Percentiles rank a stretch among this genome's conserved stretches.
Conservation (phyloP, 2,888 invertebrate genomes). For the Callyntrura guangdongensis region DNA sequence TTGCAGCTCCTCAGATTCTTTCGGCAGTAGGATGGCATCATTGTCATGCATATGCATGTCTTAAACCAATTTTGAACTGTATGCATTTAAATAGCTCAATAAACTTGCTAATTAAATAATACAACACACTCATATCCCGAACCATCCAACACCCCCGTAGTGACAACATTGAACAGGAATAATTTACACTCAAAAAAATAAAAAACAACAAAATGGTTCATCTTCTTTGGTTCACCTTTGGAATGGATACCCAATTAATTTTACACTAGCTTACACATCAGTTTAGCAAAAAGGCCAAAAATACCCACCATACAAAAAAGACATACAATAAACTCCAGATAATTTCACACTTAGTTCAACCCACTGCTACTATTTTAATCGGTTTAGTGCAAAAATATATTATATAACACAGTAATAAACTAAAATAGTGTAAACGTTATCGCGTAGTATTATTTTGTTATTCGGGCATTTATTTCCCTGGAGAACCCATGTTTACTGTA, state of each 20-base stretch:
- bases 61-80: conserved; percentile 11
- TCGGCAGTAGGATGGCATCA: conserved; percentile 34
- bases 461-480: conserved; percentile 42
- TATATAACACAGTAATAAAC: not conserved
- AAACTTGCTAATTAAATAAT: conserved; percentile 59
- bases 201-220: not conserved
- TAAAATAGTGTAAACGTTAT: no score
- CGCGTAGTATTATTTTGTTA: not conserved
- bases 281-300: not conserved
- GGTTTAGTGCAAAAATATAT: no score
- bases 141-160: not conserved
- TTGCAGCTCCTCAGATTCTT: not conserved
- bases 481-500: conserved; percentile 44
- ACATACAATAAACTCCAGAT: no score
- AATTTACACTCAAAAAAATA: conserved; percentile 27
- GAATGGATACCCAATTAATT: not conserved
- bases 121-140: not conserved
- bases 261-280: no score
- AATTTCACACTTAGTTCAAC: no score
- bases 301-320: no score
- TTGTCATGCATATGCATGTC: conserved; percentile 44
- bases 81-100: conserved; percentile 17
- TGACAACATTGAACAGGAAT: conserved; percentile 1
- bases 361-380: no score
- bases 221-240: not conserved